Conservation (phyloP, 2,113 vertebrate genomes). For the Craseonycteris thonglongyai region DNA sequence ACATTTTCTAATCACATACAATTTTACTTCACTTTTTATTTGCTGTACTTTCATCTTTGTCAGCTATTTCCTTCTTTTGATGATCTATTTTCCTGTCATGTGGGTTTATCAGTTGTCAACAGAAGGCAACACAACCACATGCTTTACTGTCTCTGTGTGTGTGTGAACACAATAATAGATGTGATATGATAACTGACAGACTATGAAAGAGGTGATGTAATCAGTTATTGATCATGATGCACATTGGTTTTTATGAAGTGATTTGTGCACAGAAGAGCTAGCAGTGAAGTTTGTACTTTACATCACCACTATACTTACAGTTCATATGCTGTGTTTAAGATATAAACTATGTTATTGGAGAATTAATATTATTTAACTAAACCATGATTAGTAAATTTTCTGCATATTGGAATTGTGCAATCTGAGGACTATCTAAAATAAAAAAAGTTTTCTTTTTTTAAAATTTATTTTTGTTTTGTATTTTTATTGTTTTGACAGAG, state of each 20-base stretch:
- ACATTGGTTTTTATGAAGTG: not conserved
- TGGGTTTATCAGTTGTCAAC: not conserved
- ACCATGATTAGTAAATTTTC: not conserved
- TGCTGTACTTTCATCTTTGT: not conserved
- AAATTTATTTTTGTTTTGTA: too few relatives aligned
- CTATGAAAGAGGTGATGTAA: not conserved
- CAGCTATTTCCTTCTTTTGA: not conserved
- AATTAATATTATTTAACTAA: not conserved
- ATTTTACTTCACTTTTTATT: not conserved
- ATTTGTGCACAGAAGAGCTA: not conserved
- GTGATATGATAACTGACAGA: not conserved
- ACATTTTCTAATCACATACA: not conserved
- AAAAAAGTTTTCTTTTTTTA: constrained; percentile 52
- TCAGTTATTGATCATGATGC: not conserved
- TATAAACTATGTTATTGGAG: not conserved
- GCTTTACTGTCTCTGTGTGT: not conserved
- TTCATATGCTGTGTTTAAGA: not conserved
- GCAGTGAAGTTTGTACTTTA: not conserved
- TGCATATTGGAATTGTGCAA: not conserved
- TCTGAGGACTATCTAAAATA: not conserved
- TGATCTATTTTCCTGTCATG: not conserved
- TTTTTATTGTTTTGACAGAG: too few relatives aligned
- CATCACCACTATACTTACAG: not conserved
- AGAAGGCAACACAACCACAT: not conserved
- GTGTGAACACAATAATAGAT: not conserved